Percentiles rank a stretch among this genome's conserved stretches.
Conservation (phyloP, 2,797 vertebrate species). For the Arctocebus calabarensis region DNA sequence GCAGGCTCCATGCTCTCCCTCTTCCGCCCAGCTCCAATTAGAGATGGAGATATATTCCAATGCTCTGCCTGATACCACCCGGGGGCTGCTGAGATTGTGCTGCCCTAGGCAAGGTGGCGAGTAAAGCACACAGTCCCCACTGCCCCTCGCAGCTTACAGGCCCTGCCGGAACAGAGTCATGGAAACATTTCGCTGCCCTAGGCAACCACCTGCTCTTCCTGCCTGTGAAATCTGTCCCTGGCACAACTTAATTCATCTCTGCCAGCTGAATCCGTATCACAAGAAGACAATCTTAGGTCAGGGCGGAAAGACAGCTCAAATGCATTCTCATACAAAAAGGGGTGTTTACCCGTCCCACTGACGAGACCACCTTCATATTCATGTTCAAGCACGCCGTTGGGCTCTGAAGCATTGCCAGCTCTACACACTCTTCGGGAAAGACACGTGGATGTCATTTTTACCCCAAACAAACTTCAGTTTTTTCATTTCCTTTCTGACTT, state of each 20-base stretch:
- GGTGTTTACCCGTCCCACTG: fast-evolving
- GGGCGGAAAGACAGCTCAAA: background rate
- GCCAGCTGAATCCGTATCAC: background rate
- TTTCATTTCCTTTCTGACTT: background rate
- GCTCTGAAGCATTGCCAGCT: background rate
- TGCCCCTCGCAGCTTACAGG: constrained; percentile 62
- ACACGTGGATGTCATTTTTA: background rate
- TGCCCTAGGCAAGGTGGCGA: constrained; percentile 63
- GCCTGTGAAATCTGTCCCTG: background rate
- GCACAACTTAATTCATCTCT: constrained; percentile 7
- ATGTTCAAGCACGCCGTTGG: fast-evolving
- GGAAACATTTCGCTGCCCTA: constrained; percentile 62
- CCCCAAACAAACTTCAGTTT: background rate
- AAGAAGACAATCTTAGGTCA: background rate
- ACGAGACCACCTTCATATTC: background rate
- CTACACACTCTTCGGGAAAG: background rate
- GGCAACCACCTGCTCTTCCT: constrained; percentile 68
- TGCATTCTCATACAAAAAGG: background rate
- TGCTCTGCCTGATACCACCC: background rate
- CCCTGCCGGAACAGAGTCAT: constrained; percentile 44
- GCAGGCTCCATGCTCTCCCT: background rate
- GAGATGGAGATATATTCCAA: constrained; percentile 61
- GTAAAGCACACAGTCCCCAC: background rate
- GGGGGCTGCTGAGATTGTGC: constrained; percentile 35
- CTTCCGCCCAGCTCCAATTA: background rate